phyloP scores from a whole-genome alignment of 2,797 vertebrate genomes.

The Onychomys leucogaster region DNA sequence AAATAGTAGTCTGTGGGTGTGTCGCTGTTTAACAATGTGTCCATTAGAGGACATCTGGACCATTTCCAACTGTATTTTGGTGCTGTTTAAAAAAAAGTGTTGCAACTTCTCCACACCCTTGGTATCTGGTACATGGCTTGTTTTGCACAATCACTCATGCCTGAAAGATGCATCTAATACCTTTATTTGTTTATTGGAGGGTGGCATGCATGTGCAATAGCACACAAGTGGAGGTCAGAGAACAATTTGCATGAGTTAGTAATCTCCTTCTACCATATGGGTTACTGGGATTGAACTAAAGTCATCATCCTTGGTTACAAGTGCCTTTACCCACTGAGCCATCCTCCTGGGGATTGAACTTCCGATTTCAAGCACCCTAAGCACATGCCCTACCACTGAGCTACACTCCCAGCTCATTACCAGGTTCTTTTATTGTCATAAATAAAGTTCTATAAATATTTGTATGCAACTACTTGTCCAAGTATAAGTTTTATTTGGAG shows the following conservation, averaged over 20 bases:
- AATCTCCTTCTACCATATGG: not conserved
- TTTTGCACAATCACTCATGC: not conserved
- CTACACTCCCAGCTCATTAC: not conserved
- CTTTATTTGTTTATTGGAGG: not conserved
- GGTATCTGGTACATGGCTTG: not conserved
- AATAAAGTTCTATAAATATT: not conserved
- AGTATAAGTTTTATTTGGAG: constrained; percentile 33
- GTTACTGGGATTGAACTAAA: not conserved
- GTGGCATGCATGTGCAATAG: not conserved
- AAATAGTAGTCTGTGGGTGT: not conserved
- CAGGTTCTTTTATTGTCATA: not conserved
- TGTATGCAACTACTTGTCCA: not conserved
- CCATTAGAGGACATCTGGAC: not conserved
- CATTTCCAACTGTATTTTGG: not conserved
- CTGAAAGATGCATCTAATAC: not conserved
- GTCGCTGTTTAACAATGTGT: constrained; percentile 1
- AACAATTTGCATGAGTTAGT: not conserved
- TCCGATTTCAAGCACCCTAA: not conserved
- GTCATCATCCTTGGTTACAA: not conserved
- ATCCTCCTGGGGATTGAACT: not conserved
- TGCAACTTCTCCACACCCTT: not conserved
- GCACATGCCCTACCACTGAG: not conserved
- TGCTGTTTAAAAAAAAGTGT: not conserved
- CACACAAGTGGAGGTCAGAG: not conserved
- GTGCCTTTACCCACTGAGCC: not conserved